phyloP scores from a whole-genome alignment of 2,113 vertebrate genomes.

The Dipodomys merriami region DNA sequence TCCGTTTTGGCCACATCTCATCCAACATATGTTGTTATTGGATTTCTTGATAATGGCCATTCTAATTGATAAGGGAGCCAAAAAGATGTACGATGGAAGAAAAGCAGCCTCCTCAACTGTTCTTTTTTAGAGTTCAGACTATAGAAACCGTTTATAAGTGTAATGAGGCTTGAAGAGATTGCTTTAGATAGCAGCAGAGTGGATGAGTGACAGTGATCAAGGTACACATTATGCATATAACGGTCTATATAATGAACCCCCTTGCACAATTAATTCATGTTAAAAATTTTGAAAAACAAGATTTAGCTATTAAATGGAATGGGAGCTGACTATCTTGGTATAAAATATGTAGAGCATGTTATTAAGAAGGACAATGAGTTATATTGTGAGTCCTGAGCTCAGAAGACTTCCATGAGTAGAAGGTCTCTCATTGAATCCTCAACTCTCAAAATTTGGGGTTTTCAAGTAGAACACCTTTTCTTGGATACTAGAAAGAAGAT shows the following conservation, averaged over 20 bases:
- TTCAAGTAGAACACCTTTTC: not conserved
- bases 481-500: not conserved
- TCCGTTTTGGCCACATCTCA: too few relatives aligned
- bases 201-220: too few relatives aligned
- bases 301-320: not conserved
- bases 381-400: not conserved
- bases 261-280: too few relatives aligned
- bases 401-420: not conserved
- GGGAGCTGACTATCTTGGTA: not conserved
- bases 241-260: too few relatives aligned
- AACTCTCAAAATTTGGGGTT: not conserved
- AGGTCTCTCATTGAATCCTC: not conserved
- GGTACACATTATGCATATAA: too few relatives aligned
- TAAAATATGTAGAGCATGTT: not conserved
- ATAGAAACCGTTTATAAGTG: not conserved
- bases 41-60: too few relatives aligned
- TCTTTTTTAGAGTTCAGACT: not conserved
- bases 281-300: too few relatives aligned
- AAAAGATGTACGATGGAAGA: too few relatives aligned
- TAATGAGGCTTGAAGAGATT: too few relatives aligned
- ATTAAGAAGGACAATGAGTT: not conserved
- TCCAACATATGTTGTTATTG: too few relatives aligned
- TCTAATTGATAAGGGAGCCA: too few relatives aligned
- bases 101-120: not conserved
- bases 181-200: too few relatives aligned